These are phyloP conservation scores for Chlorops oryzae DNA, from an alignment of 1,140 invertebrate genomes.

Conservation along the genomic window DNA sequence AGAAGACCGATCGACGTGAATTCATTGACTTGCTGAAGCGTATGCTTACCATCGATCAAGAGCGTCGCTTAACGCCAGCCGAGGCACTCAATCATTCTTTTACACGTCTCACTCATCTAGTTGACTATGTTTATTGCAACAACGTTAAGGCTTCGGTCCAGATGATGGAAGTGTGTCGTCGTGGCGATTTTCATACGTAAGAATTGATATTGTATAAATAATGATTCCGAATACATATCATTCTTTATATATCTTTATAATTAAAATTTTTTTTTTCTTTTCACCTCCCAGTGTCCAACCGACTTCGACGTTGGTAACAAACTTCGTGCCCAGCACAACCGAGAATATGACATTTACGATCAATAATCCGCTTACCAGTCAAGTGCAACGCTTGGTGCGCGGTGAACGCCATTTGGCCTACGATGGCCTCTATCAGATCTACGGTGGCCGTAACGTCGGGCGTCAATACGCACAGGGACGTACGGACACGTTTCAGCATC, in stretches of 20 bases:
- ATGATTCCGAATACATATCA: not conserved
- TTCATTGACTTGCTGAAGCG: slow-evolving; percentile 95
- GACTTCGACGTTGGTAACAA: slow-evolving; percentile 58
- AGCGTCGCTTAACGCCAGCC: slow-evolving; percentile 87
- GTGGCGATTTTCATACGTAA: slow-evolving; percentile 58
- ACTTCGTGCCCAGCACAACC: slow-evolving; percentile 69
- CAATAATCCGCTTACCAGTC: slow-evolving; percentile 72
- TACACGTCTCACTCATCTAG: slow-evolving; percentile 85
- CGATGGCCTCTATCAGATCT: slow-evolving; percentile 78
- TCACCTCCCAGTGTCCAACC: slow-evolving; percentile 52
- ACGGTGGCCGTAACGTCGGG: slow-evolving; percentile 68
- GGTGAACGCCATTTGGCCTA: slow-evolving; percentile 60
- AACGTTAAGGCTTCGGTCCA: slow-evolving; percentile 92
- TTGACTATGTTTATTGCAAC: slow-evolving; percentile 94
- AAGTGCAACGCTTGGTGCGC: slow-evolving; percentile 62
- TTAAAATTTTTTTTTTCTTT: not conserved
- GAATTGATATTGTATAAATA: slow-evolving; percentile 14
- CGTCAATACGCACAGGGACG: slow-evolving; percentile 59
- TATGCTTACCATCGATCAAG: slow-evolving; percentile 98
- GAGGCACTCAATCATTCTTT: slow-evolving; percentile 94
- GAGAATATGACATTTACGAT: slow-evolving; percentile 83
- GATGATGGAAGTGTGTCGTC: slow-evolving; percentile 88
- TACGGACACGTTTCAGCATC: slow-evolving; percentile 74
- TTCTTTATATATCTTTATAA: not conserved
- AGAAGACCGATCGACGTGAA: slow-evolving; percentile 92